Conservation (phyloP, 2,888 invertebrate species). For the Amphipoea oculea region DNA sequence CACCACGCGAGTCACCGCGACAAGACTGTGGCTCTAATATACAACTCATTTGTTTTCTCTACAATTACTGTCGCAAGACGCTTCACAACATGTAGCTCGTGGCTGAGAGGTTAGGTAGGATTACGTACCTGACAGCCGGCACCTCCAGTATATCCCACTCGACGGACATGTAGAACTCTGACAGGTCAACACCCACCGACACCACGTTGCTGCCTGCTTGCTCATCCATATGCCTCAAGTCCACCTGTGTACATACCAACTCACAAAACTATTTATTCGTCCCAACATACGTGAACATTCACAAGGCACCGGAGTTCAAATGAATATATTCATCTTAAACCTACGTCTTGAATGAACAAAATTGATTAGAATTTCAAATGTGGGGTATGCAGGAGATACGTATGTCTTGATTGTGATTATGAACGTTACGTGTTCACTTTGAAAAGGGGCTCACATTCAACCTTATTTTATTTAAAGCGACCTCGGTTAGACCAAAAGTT, state of each 20-base stretch:
- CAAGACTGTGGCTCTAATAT: not conserved
- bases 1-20: too few relatives aligned
- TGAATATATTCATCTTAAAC: slow-evolving; percentile 51
- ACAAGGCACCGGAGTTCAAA: slow-evolving; percentile 65
- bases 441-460: slow-evolving; percentile 33
- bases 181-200: slow-evolving; percentile 98
- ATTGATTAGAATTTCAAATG: slow-evolving; percentile 57
- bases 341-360: slow-evolving; percentile 54
- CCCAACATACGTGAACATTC: slow-evolving; percentile 35
- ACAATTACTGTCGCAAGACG: not conserved
- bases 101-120: not conserved
- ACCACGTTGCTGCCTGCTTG: slow-evolving; percentile 96
- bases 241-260: slow-evolving; percentile 92
- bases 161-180: slow-evolving; percentile 99
- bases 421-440: slow-evolving; percentile 34
- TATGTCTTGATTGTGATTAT: slow-evolving; percentile 54
- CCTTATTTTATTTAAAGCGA: slow-evolving; percentile 30
- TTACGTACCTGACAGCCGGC: slow-evolving; percentile 95
- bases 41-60: not conserved
- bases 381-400: slow-evolving; percentile 39
- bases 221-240: slow-evolving; percentile 97
- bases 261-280: slow-evolving; percentile 68
- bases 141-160: slow-evolving; percentile 99
- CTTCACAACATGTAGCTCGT: not conserved
- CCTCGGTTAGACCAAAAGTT: slow-evolving; percentile 17